Evolutionary conservation across 2,888 invertebrate genomes (phyloP), one percentile per base, ranked within the genome.

Genomic region (Noctua janthe): DNA sequence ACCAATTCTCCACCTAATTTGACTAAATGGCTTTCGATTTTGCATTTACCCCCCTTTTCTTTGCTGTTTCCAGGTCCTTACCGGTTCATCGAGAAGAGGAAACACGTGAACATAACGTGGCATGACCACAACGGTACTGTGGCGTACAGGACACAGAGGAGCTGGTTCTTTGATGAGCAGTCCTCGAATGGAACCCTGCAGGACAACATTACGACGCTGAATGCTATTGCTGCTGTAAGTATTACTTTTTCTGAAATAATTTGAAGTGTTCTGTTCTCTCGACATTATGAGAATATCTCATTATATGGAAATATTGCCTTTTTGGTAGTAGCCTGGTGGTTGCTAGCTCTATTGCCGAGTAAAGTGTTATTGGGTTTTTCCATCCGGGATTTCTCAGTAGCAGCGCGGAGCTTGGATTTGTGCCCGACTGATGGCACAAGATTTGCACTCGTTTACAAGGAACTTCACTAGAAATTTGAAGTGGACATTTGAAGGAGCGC

Each of bases 141-240:
- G 39, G 97, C 98, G 17, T 99, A 98, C 94, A 95, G 97, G 39
- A 98, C 98, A 67, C 95, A 97, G 73, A 97, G 98, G 86, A 97
- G 96, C 80, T 99, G 98, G 97, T 97, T 97, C 92, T 99, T 98
- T 91, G 98, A 98, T 87, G 97, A 97, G 23, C 95, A 95, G 89
- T 98, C 98, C 49, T 90, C 90, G 90, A 97, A 97, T 74, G 98
- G 98, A 0, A 97, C 97, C n/a, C 95, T 99, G 23, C 94, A 97
- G 23, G 99, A 99, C 91, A 95, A 97, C 67, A 97, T 99, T 80
- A 98, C 98, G 0, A 98, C 98, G 0, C 94, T 99, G 1, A 99
- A 99, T 94, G 97, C 98, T 4, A 98, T 99, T 13, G 98, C 98
- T 75, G 97, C 98, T 96, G 99, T 99, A 93, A 97, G 98, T 56